These are phyloP conservation scores for Egretta garzetta DNA, from an alignment of 2,113 vertebrate species.

Conservation along the genomic window DNA sequence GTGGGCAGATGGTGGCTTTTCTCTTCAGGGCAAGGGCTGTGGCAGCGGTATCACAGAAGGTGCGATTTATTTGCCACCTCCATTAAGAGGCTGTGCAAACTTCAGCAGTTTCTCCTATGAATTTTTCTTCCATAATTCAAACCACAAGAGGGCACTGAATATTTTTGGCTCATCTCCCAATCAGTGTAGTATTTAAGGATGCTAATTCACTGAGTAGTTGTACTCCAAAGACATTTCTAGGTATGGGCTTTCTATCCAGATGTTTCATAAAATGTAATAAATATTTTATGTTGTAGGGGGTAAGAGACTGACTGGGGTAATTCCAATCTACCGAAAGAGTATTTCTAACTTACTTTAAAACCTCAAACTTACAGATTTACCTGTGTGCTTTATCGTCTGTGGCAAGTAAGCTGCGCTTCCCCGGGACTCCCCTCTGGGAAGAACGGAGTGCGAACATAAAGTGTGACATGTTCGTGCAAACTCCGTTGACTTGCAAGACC, in stretches of 20 bases:
- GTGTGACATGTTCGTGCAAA: rapidly evolving
- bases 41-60: no score
- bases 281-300: background rate
- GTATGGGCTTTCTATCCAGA: background rate
- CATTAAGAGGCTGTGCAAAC: background rate
- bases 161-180: background rate
- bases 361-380: background rate
- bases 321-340: background rate
- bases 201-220: background rate
- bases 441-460: rapidly evolving
- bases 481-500: rapidly evolving
- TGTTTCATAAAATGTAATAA: background rate
- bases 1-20: background rate
- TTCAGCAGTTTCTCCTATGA: background rate
- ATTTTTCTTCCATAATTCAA: background rate
- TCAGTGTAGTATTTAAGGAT: background rate
- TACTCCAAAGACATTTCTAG: background rate
- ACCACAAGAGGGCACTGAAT: constrained; percentile 51
- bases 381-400: background rate
- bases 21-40: background rate
- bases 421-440: background rate
- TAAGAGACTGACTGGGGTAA: background rate
- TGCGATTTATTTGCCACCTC: background rate
- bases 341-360: background rate
- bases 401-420: background rate